Conservation (phyloP, 2,797 vertebrate genomes). For the Scarus forsteni region DNA sequence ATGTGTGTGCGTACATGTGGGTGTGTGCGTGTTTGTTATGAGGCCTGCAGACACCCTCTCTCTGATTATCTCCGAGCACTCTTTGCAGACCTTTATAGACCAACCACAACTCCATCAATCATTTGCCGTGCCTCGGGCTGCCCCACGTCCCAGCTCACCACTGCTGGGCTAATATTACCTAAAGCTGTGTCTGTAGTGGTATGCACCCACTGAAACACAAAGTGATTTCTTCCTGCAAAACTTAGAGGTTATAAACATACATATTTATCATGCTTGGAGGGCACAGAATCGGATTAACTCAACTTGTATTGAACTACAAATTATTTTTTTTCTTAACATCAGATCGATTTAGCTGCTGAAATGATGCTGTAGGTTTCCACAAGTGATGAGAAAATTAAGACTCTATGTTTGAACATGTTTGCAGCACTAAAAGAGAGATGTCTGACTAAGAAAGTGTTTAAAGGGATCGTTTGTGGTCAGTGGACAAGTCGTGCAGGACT, state of each 20-base stretch:
- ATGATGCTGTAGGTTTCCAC: conserved; percentile 13
- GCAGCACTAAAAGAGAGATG: conserved; percentile 48
- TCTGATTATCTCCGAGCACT: conserved; percentile 98
- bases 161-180: conserved; percentile 70
- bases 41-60: conserved; percentile 91
- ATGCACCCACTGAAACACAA: conserved; percentile 25
- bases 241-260: conserved; percentile 21
- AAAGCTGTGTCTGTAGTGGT: conserved; percentile 51
- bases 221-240: conserved; percentile 30
- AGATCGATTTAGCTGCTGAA: conserved; percentile 31
- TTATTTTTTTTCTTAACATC: conserved; percentile 10
- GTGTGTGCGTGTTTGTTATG: conserved; percentile 73
- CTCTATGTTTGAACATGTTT: conserved; percentile 61
- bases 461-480: conserved; percentile 75
- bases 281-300: conserved; percentile 25
- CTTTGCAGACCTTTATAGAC: conserved; percentile 98
- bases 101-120: conserved; percentile 98
- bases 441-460: conserved; percentile 70
- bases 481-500: conserved; percentile 73
- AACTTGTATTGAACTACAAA: conserved; percentile 14
- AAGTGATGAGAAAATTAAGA: conserved; percentile 35
- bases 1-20: conserved; percentile 57
- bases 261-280: conserved; percentile 48
- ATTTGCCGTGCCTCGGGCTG: conserved; percentile 86
- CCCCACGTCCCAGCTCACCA: conserved; percentile 69